A percentile compares a stretch with the other conserved stretches of the same genome.
Conservation (phyloP, 2,797 vertebrate genomes). For the Paguma larvata region DNA sequence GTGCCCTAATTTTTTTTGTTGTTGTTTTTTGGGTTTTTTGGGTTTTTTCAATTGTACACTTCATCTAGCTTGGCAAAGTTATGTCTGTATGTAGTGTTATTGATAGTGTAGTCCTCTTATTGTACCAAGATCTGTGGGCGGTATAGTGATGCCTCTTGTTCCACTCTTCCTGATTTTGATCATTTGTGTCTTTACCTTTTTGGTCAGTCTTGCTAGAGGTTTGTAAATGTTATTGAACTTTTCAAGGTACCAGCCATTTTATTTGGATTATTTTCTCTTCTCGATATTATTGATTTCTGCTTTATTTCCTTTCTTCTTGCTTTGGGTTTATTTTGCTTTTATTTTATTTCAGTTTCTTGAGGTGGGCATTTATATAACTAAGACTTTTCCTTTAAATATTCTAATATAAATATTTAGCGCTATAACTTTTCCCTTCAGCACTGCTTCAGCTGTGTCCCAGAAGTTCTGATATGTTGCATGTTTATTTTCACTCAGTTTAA, state of each 20-base stretch:
- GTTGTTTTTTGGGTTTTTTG: no score
- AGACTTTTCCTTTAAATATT: not conserved
- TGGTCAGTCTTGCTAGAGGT: not conserved
- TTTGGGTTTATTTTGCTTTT: not conserved
- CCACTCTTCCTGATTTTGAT: not conserved
- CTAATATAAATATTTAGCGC: not conserved
- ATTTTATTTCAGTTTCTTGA: not conserved
- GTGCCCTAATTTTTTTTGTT: no score
- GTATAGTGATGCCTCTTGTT: not conserved
- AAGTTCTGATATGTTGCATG: not conserved
- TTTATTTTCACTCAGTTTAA: not conserved
- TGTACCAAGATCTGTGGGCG: not conserved
- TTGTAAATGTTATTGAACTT: not conserved
- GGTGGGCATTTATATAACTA: not conserved
- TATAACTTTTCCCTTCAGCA: not conserved
- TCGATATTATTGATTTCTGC: not conserved
- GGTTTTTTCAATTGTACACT: not conserved
- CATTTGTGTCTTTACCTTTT: not conserved
- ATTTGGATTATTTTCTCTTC: not conserved
- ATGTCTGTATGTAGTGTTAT: not conserved
- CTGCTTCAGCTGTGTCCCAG: not conserved
- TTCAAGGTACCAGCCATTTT: not conserved
- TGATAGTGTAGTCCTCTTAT: not conserved
- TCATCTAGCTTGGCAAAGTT: not conserved
- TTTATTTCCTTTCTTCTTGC: conserved; percentile 1